These are phyloP conservation scores for Gallinago solitaria DNA, from an alignment of 2,797 vertebrate genomes.

Conservation along the genomic window DNA sequence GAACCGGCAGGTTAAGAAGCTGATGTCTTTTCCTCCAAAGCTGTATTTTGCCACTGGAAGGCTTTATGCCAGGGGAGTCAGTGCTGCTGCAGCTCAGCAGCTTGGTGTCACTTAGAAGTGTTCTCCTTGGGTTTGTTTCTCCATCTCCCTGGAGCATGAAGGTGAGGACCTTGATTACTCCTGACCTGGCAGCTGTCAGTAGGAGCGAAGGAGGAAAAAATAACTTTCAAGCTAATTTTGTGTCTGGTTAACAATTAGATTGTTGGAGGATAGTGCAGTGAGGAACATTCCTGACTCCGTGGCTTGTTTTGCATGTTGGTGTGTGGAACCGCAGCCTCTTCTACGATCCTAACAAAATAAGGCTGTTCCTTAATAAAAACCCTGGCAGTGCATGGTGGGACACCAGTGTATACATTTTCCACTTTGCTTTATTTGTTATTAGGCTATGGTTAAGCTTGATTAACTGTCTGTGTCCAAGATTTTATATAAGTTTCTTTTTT, in stretches of 20 bases:
- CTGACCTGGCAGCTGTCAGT: not conserved
- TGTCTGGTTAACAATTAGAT: not conserved
- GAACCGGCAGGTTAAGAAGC: not conserved
- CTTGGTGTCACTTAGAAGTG: not conserved
- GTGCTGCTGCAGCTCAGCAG: not conserved
- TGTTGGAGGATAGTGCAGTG: not conserved
- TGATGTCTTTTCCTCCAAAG: not conserved
- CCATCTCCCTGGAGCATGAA: not conserved
- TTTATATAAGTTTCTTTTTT: not conserved
- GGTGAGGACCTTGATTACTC: not conserved
- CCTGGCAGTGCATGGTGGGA: not conserved
- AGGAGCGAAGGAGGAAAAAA: not conserved
- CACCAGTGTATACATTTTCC: not conserved
- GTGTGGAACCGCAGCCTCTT: not conserved
- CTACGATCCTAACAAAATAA: not conserved
- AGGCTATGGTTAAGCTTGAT: constrained; percentile 27
- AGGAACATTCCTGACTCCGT: not conserved
- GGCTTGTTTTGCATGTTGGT: not conserved
- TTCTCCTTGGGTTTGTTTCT: not conserved
- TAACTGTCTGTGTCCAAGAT: not conserved
- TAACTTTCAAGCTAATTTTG: not conserved
- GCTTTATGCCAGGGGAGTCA: not conserved
- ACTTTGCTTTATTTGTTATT: constrained; percentile 31
- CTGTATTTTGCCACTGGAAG: not conserved
- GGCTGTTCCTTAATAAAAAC: not conserved